These are phyloP conservation scores for Triops longicaudatus DNA, from an alignment of 1,140 invertebrate species.

Conservation along the genomic window DNA sequence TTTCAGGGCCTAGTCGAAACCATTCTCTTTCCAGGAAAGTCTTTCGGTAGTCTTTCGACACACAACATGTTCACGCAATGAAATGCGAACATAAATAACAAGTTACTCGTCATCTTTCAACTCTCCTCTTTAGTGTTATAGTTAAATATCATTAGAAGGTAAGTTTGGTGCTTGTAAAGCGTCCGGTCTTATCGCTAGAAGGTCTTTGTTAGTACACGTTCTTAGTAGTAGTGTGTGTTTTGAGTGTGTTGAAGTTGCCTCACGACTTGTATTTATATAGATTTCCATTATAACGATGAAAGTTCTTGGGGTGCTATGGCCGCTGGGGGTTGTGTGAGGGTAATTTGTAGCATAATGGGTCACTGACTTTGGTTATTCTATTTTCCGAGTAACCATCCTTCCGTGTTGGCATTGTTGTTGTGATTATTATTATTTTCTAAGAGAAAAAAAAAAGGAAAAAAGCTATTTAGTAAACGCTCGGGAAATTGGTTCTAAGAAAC, in stretches of 20 bases:
- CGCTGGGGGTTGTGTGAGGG: neutral
- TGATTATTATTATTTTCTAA: too few relatives aligned
- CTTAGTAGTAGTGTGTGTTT: neutral
- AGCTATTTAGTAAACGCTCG: too few relatives aligned
- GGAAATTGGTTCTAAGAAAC: too few relatives aligned
- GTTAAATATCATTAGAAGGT: neutral
- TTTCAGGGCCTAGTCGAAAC: too few relatives aligned
- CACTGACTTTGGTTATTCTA: neutral
- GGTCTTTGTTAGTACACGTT: neutral
- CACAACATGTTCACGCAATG: too few relatives aligned
- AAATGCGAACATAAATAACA: too few relatives aligned
- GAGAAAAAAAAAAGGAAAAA: too few relatives aligned
- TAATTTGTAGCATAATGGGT: neutral
- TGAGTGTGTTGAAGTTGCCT: neutral
- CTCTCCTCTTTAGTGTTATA: neutral
- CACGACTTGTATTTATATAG: slow-evolving; percentile 13
- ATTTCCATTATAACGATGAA: neutral
- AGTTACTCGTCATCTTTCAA: too few relatives aligned
- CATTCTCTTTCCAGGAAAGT: too few relatives aligned
- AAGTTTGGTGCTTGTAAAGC: neutral
- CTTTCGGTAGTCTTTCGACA: too few relatives aligned
- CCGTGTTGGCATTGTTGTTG: neutral
- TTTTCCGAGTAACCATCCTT: neutral
- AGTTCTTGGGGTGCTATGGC: neutral
- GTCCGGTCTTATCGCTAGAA: neutral